Evolutionary conservation across 1,140 invertebrate species (phyloP).

Genomic region (Eciton burchellii): DNA sequence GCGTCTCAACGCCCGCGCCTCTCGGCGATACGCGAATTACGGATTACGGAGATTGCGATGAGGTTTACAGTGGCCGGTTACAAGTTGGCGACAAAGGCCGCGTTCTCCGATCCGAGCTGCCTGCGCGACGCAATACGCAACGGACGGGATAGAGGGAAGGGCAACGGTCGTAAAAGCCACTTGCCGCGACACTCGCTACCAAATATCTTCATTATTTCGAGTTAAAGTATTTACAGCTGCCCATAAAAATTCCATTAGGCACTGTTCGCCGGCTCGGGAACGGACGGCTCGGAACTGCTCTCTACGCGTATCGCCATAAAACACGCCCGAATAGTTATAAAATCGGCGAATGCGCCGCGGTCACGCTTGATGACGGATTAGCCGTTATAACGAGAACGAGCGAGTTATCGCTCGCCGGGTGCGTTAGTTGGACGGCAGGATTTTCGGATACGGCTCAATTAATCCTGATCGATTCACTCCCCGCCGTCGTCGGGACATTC

Average conservation of each 20-base stretch:
- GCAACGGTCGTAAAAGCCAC: conserved; percentile 48
- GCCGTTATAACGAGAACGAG: conserved; percentile 20
- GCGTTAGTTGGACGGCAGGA: not conserved
- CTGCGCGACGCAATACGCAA: too few relatives aligned
- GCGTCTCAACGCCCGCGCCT: not conserved
- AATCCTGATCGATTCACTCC: conserved; percentile 9
- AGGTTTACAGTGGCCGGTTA: conserved; percentile 38
- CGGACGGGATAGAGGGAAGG: conserved; percentile 16
- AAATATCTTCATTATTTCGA: conserved; percentile 62
- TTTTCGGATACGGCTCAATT: conserved; percentile 16
- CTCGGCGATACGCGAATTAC: conserved; percentile 28
- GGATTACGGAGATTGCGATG: not conserved
- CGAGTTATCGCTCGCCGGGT: too few relatives aligned
- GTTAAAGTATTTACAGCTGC: conserved; percentile 59
- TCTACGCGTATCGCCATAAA: conserved; percentile 33
- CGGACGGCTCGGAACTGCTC: not conserved
- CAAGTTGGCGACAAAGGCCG: conserved; percentile 2
- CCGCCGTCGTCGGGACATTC: not conserved
- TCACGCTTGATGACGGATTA: conserved; percentile 12
- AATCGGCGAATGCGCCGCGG: conserved; percentile 15
- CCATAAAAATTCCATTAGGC: conserved; percentile 61
- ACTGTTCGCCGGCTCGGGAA: conserved; percentile 32
- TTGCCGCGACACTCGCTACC: conserved; percentile 52
- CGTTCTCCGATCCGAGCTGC: conserved; percentile 38
- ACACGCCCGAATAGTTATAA: conserved; percentile 45